phyloP scores from a whole-genome alignment of 2,797 vertebrate genomes.

The Discoglossus pictus region DNA sequence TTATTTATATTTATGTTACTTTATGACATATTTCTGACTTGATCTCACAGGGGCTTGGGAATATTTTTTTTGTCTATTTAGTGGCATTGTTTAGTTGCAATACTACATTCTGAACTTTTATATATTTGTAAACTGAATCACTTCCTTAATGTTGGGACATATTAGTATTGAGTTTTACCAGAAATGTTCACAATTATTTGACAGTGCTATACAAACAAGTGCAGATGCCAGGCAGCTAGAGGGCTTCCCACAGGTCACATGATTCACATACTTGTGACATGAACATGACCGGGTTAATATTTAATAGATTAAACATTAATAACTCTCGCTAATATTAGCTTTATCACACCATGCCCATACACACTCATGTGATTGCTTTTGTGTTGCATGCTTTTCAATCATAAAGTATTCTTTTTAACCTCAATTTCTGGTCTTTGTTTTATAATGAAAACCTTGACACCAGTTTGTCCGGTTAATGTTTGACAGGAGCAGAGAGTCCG shows the following conservation, averaged over 20 bases:
- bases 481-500: slow-evolving; percentile 29
- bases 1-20: too few relatives aligned
- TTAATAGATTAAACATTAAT: slow-evolving; percentile 45
- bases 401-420: slow-evolving; percentile 16
- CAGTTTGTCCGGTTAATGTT: slow-evolving; percentile 55
- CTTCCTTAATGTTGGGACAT: slow-evolving; percentile 3
- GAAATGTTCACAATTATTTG: slow-evolving; percentile 29
- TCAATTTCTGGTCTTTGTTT: slow-evolving; percentile 38
- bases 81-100: too few relatives aligned
- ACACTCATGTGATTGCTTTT: not conserved
- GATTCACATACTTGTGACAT: slow-evolving; percentile 49
- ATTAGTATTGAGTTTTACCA: slow-evolving; percentile 11
- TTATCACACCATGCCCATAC: not conserved
- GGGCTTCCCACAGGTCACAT: slow-evolving; percentile 39
- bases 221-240: slow-evolving; percentile 4
- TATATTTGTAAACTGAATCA: not conserved
- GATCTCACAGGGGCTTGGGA: too few relatives aligned
- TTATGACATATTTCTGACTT: too few relatives aligned
- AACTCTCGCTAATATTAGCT: slow-evolving; percentile 1
- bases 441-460: slow-evolving; percentile 51
- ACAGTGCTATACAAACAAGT: not conserved
- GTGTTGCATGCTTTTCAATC: not conserved
- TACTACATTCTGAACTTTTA: too few relatives aligned
- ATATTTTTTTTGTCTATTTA: too few relatives aligned
- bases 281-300: slow-evolving; percentile 56